phyloP scores from a whole-genome alignment of 1,140 invertebrate genomes.

The Atta texana region DNA sequence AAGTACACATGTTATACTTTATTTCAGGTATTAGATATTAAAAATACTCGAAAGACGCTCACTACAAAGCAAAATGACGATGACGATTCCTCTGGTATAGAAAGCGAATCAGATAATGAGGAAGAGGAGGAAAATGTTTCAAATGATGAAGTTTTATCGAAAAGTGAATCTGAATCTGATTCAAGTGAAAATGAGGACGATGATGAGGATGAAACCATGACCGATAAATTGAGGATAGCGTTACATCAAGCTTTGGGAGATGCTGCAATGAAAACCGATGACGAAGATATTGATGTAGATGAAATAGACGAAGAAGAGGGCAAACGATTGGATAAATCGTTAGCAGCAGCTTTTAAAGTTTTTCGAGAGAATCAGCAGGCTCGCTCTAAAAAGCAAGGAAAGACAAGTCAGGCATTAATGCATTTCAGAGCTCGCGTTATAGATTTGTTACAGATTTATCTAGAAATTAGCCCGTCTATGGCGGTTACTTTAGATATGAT shows the following conservation, averaged over 20 bases:
- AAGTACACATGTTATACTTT: slow-evolving; percentile 37
- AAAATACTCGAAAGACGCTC: slow-evolving; percentile 88
- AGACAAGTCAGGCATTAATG: slow-evolving; percentile 89
- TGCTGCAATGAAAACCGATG: slow-evolving; percentile 87
- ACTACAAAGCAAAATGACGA: slow-evolving; percentile 80
- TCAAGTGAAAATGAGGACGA: slow-evolving; percentile 79
- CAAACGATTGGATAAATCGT: slow-evolving; percentile 89
- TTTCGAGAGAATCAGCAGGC: slow-evolving; percentile 88
- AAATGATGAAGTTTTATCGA: slow-evolving; percentile 80
- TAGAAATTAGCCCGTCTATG: slow-evolving; percentile 90
- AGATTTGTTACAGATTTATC: slow-evolving; percentile 90
- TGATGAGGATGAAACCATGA: slow-evolving; percentile 88
- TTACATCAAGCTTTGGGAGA: slow-evolving; percentile 89
- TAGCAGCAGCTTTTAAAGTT: slow-evolving; percentile 90
- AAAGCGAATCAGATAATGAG: slow-evolving; percentile 72
- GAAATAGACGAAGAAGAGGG: slow-evolving; percentile 92
- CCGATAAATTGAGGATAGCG: slow-evolving; percentile 89
- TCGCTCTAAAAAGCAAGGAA: slow-evolving; percentile 89
- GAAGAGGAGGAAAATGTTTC: slow-evolving; percentile 84
- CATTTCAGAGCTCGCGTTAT: slow-evolving; percentile 90
- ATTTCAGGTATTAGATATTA: slow-evolving; percentile 88
- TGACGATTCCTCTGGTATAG: slow-evolving; percentile 76
- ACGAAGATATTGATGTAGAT: slow-evolving; percentile 92
- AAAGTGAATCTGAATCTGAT: slow-evolving; percentile 74
- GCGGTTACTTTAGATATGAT: slow-evolving; percentile 89